phyloP scores from a whole-genome alignment of 2,888 invertebrate species.

The Drosophila trichaetosa region DNA sequence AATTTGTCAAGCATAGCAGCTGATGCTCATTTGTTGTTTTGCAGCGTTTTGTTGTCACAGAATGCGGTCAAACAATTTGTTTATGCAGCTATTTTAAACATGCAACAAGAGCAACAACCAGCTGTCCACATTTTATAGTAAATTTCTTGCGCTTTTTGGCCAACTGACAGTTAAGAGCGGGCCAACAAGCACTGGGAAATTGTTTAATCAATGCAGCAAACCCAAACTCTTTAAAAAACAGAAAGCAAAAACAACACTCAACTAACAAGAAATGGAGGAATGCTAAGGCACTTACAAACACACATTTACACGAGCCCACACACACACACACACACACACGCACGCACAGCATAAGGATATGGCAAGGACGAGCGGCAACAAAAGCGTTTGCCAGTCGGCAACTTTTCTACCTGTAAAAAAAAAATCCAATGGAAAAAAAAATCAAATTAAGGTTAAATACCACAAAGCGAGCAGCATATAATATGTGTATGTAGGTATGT shows the following conservation, averaged over 20 bases:
- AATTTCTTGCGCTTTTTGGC: constrained; percentile 12
- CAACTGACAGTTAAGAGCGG: constrained; percentile 21
- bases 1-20: constrained; percentile 71
- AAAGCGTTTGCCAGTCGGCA: constrained; percentile 29
- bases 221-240: constrained; percentile 60
- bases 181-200: constrained; percentile 40
- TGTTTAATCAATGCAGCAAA: constrained; percentile 71
- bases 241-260: constrained; percentile 9
- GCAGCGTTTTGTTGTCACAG: constrained; percentile 56
- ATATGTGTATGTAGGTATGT: constrained; percentile 22
- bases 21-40: constrained; percentile 70
- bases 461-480: constrained; percentile 71
- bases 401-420: constrained; percentile 47
- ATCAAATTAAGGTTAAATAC: constrained; percentile 81
- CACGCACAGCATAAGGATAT: constrained; percentile 15
- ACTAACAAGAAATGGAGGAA: constrained; percentile 15
- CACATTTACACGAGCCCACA: constrained; percentile 6
- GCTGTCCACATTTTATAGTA: constrained; percentile 32
- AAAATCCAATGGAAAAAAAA: constrained; percentile 50
- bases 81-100: constrained; percentile 69
- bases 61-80: constrained; percentile 78
- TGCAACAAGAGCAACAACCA: constrained; percentile 14
- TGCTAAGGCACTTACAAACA: constrained; percentile 37
- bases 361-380: constrained; percentile 56
- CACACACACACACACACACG: constrained; percentile 8